These are phyloP conservation scores for Urocynchramus pylzowi DNA, from an alignment of 2,113 vertebrate genomes.

Conservation along the genomic window DNA sequence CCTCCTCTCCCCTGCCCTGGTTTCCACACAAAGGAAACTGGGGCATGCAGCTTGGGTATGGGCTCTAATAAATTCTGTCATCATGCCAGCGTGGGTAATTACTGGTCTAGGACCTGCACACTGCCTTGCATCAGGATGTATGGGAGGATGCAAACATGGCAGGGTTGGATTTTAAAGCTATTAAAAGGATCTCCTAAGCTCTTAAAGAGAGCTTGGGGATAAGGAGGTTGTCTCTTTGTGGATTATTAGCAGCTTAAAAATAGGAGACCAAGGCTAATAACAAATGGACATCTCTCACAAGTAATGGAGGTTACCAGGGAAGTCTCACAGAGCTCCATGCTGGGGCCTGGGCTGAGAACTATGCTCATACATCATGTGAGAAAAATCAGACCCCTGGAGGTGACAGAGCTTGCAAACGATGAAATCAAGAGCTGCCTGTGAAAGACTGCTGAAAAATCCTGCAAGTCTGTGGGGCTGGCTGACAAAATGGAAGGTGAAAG, in stretches of 20 bases:
- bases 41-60: background rate
- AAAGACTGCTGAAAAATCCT: background rate
- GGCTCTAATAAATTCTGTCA: background rate
- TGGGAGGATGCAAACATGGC: background rate
- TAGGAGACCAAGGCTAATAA: background rate
- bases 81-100: background rate
- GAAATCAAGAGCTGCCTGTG: background rate
- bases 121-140: background rate
- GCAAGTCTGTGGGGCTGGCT: background rate
- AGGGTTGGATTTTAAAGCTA: background rate
- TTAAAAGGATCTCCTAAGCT: slow-evolving; percentile 37
- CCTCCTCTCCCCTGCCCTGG: slow-evolving; percentile 26
- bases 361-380: background rate
- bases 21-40: slow-evolving; percentile 41
- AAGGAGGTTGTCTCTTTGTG: background rate
- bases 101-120: background rate
- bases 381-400: background rate
- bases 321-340: background rate
- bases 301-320: background rate
- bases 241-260: slow-evolving; percentile 24
- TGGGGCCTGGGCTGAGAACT: background rate
- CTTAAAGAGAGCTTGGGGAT: background rate
- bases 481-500: background rate
- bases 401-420: background rate
- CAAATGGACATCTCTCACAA: background rate